phyloP scores from a whole-genome alignment of 53 echinoderm and acorn worm species.

The Paelopatides confundens region DNA sequence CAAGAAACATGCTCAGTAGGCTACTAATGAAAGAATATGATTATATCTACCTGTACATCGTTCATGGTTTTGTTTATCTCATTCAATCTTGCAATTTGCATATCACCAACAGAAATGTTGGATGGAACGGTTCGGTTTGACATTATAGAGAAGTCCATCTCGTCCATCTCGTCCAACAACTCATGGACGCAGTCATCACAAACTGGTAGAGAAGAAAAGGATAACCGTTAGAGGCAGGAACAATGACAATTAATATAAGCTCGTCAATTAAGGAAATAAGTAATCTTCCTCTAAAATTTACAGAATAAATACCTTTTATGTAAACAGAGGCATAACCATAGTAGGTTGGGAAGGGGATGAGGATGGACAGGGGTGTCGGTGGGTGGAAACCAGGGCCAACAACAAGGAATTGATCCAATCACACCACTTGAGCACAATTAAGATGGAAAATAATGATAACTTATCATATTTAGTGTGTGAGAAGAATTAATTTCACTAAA shows the following conservation, averaged over 20 bases:
- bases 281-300: not conserved
- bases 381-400: too few species aligned
- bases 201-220: conserved; percentile 39
- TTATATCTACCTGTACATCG: conserved; percentile 53
- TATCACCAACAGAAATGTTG: conserved; percentile 66
- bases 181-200: conserved; percentile 92
- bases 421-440: too few species aligned
- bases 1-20: too few species aligned
- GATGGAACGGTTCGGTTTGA: conserved; percentile 38
- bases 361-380: too few species aligned
- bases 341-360: too few species aligned
- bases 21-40: too few species aligned
- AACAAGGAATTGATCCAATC: too few species aligned
- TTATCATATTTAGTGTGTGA: too few species aligned
- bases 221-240: not conserved
- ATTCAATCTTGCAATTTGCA: conserved; percentile 57
- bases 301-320: too few species aligned
- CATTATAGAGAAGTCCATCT: conserved; percentile 64
- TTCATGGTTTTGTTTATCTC: conserved; percentile 61
- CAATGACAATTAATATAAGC: not conserved
- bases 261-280: not conserved
- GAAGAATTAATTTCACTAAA: too few species aligned
- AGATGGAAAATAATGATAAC: too few species aligned
- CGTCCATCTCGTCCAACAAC: conserved; percentile 75
- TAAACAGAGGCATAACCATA: too few species aligned